These are phyloP conservation scores for Pocillopora grandis DNA, from an alignment of 92 coral and sea anemone genomes.

Conservation along the genomic window DNA sequence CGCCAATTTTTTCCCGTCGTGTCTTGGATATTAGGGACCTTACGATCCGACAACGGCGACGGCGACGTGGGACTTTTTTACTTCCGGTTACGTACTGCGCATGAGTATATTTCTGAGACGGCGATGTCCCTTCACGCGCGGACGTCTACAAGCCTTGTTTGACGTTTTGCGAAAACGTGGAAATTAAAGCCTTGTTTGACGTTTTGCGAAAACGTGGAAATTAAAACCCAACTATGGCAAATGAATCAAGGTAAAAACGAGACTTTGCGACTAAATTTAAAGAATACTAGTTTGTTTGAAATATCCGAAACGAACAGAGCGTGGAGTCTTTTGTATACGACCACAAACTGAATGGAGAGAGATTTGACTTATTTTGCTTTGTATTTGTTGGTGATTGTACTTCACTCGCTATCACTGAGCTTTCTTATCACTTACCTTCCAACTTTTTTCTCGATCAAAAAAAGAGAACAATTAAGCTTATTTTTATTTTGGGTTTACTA, in stretches of 20 bases:
- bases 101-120: conserved; percentile 21
- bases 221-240: background rate
- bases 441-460: background rate
- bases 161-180: too few relatives aligned
- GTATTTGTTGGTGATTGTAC: conserved; percentile 10
- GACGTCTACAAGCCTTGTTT: conserved; percentile 17
- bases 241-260: conserved; percentile 2
- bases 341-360: background rate
- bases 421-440: background rate
- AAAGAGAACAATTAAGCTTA: conserved; percentile 15
- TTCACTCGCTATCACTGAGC: conserved; percentile 8
- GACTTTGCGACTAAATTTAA: background rate
- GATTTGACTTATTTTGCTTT: background rate
- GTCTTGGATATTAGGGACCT: too few relatives aligned
- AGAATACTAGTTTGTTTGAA: conserved; percentile 2
- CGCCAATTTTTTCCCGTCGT: too few relatives aligned
- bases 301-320: conserved; percentile 16
- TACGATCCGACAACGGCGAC: background rate
- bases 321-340: conserved; percentile 7
- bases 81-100: conserved; percentile 29
- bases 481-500: conserved; percentile 2
- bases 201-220: conserved; percentile 14
- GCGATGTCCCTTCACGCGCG: conserved; percentile 28
- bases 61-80: conserved; percentile 32
- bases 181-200: too few relatives aligned